phyloP scores from a whole-genome alignment of 1,140 invertebrate genomes.

The Helicoverpa zea region DNA sequence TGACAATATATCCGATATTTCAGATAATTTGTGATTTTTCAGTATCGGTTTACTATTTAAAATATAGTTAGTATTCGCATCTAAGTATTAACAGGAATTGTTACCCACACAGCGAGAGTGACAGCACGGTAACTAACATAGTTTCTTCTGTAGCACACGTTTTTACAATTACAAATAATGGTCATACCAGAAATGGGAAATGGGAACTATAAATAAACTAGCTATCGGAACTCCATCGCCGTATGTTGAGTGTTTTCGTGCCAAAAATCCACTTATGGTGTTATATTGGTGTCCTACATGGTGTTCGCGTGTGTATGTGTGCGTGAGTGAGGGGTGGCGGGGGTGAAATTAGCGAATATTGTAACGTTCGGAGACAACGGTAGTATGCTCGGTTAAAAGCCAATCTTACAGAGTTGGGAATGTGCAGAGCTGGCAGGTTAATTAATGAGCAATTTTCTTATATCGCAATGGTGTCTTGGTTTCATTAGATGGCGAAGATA shows the following conservation, averaged over 20 bases:
- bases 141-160: too few species aligned
- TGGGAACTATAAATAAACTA: slow-evolving; percentile 16
- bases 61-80: too few species aligned
- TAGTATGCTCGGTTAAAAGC: slow-evolving; percentile 55
- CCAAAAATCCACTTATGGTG: slow-evolving; percentile 48
- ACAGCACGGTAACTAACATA: too few species aligned
- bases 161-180: too few species aligned
- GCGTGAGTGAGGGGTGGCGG: neutral
- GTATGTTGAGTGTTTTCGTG: slow-evolving; percentile 20
- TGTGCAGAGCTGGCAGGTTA: neutral
- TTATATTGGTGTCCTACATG: slow-evolving; percentile 23
- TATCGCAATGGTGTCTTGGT: neutral
- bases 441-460: neutral
- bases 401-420: slow-evolving; percentile 49
- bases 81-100: too few species aligned
- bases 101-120: too few species aligned
- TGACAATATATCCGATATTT: too few species aligned
- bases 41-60: too few species aligned
- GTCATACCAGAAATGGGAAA: neutral
- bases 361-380: slow-evolving; percentile 50
- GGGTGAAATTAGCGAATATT: slow-evolving; percentile 56
- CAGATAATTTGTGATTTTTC: too few species aligned
- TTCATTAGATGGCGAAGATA: too few species aligned
- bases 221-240: slow-evolving; percentile 25
- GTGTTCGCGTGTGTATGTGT: neutral